Evolutionary conservation across 2,797 vertebrate species (phyloP).

Genomic region (Pteropus rufus): DNA sequence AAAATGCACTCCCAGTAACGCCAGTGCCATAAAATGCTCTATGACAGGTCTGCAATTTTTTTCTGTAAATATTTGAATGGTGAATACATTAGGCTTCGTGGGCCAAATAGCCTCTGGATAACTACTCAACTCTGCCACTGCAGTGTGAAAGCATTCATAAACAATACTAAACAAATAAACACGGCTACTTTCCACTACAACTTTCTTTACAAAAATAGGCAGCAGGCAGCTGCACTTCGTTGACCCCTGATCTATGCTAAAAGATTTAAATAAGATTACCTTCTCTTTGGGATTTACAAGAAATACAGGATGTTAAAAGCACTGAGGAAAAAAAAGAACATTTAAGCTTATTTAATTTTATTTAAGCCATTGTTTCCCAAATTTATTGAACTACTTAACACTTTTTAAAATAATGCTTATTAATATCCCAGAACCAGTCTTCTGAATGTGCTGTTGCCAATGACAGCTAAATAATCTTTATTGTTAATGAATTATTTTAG

Average conservation of each 20-base stretch:
- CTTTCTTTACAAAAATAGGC: neutral
- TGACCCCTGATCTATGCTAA: neutral
- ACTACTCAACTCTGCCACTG: neutral
- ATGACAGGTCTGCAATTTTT: neutral
- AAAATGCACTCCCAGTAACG: neutral
- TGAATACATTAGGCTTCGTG: neutral
- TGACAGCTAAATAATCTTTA: neutral
- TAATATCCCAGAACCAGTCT: neutral
- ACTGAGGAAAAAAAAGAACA: neutral
- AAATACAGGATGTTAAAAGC: neutral
- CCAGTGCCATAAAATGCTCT: neutral
- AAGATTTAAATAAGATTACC: neutral
- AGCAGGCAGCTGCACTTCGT: neutral
- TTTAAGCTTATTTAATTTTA: constrained; percentile 13
- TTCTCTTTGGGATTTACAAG: neutral
- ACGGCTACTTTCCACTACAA: neutral
- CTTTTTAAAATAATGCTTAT: neutral
- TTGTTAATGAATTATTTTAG: neutral
- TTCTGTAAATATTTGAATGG: neutral
- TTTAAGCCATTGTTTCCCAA: neutral
- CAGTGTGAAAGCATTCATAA: neutral
- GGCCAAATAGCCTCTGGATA: neutral
- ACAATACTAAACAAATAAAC: neutral
- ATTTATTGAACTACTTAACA: neutral
- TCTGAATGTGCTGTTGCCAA: neutral